A percentile compares a stretch with the other conserved stretches of the same genome.
These are phyloP conservation scores for Polydrusus tereticollis DNA, from an alignment of 2,888 invertebrate species.

Conservation along the genomic window DNA sequence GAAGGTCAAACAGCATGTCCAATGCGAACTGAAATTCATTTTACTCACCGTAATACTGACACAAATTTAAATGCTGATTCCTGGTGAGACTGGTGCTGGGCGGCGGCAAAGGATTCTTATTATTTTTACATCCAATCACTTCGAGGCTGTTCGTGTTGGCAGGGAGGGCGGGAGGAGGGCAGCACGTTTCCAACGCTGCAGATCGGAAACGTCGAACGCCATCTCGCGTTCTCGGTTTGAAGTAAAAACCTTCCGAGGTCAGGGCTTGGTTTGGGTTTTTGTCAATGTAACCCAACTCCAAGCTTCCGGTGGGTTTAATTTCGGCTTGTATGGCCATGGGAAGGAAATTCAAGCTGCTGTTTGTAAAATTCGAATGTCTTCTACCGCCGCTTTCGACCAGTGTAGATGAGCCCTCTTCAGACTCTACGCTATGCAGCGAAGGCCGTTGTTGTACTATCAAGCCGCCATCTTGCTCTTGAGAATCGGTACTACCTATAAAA, in stretches of 20 bases:
- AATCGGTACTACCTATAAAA: slow-evolving; percentile 64
- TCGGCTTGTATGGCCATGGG: slow-evolving; percentile 67
- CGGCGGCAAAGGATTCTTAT: slow-evolving; percentile 80
- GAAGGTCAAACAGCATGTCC: not conserved
- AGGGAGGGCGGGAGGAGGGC: slow-evolving; percentile 77
- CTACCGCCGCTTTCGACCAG: slow-evolving; percentile 56
- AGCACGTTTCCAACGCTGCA: slow-evolving; percentile 79
- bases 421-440: slow-evolving; percentile 64
- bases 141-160: slow-evolving; percentile 87
- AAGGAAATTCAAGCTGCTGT: slow-evolving; percentile 70
- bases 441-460: slow-evolving; percentile 69
- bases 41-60: slow-evolving; percentile 68
- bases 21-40: not conserved
- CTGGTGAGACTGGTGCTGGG: slow-evolving; percentile 79
- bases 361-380: slow-evolving; percentile 75
- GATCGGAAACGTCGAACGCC: slow-evolving; percentile 79
- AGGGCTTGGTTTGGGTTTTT: slow-evolving; percentile 65
- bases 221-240: slow-evolving; percentile 61
- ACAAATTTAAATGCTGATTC: slow-evolving; percentile 79
- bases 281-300: slow-evolving; percentile 70
- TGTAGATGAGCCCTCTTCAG: slow-evolving; percentile 58
- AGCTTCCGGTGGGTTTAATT: slow-evolving; percentile 69
- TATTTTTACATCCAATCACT: slow-evolving; percentile 72
- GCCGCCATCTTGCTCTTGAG: slow-evolving; percentile 69
- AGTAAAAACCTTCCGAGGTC: slow-evolving; percentile 64